Evolutionary conservation across 1,140 invertebrate genomes (phyloP), one percentile per base, ranked within the genome.

Genomic region (Proctacanthus coquilletti): DNA sequence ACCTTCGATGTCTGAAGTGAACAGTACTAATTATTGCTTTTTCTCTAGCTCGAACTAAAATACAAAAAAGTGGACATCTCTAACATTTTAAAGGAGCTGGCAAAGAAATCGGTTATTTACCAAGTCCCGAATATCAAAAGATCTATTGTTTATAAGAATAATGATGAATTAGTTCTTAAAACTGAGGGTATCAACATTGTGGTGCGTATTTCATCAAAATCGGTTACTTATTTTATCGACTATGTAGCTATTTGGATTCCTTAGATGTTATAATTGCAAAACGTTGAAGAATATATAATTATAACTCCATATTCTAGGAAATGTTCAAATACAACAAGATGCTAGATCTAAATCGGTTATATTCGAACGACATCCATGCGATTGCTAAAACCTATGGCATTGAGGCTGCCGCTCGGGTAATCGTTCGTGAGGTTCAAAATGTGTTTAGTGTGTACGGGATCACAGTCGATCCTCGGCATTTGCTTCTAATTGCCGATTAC

Each of bases 381-480:
- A 82, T 98, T 45, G 82, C 87, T 0, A 64, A 75, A 37, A 82
- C 74, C 0, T 98, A 95, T 58, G 95, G 95, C 9, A 94, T 98
- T 44, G 95, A 98, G 69, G 94, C 95, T 8, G 94, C 92, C 0
- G 72, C 75, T 31, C 77, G 77, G 60, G 82, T 91, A 6, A 86
- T 98, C 38, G 75, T 91, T 15, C 80, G 76, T 47, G 92, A 96
- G 72, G 79, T 95, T 21, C 75, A 79, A 55, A 82, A 87, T 56
- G 91, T 95, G 11, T 97, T 97, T 58, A 81, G 80, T 49, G 87
- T 89, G 3, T 99, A 99, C 54, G 92, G 92, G 17, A 98, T 98
- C 50, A 74, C 75, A 13, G 91, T 99, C 0, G 89, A 98, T 67
- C 75, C 82, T 3, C 69, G 93, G 23, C 96, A 99, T 74, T 68